Percentiles rank a stretch among this genome's conserved stretches.
Evolutionary conservation across 2,888 invertebrate genomes (phyloP).

Genomic region (Hoplodrina ambigua): DNA sequence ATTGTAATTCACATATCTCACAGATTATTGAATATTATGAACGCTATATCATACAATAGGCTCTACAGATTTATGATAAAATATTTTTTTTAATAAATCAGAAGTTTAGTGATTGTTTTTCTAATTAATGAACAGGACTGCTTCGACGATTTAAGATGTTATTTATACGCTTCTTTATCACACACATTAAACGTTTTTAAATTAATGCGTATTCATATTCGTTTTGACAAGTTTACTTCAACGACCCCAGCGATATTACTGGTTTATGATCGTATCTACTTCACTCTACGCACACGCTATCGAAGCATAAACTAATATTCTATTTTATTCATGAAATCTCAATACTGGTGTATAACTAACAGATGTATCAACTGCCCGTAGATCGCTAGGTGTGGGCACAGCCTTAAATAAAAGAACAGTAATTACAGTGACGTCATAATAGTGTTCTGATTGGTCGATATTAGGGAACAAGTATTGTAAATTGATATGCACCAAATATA

Average conservation of each 20-base stretch:
- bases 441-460: slow-evolving; percentile 62
- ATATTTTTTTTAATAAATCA: slow-evolving; percentile 37
- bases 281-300: slow-evolving; percentile 9
- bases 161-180: slow-evolving; percentile 19
- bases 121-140: slow-evolving; percentile 28
- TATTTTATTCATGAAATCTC: slow-evolving; percentile 25
- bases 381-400: slow-evolving; percentile 62
- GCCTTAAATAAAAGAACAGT: slow-evolving; percentile 57
- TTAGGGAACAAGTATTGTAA: slow-evolving; percentile 79
- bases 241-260: slow-evolving; percentile 6
- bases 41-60: slow-evolving; percentile 44
- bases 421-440: slow-evolving; percentile 43
- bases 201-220: slow-evolving; percentile 28
- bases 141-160: slow-evolving; percentile 36
- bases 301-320: slow-evolving; percentile 5
- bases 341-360: slow-evolving; percentile 22
- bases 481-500: slow-evolving; percentile 76
- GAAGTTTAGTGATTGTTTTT: slow-evolving; percentile 33
- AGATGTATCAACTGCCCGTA: slow-evolving; percentile 55
- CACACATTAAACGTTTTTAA: slow-evolving; percentile 35
- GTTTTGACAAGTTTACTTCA: slow-evolving; percentile 12
- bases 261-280: slow-evolving; percentile 25
- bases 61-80: slow-evolving; percentile 40
- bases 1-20: slow-evolving; percentile 55
- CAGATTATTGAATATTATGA: slow-evolving; percentile 42